Base-by-base conservation (phyloP, 1,140 invertebrate species). In the Leptopilina boulardi region DNA sequence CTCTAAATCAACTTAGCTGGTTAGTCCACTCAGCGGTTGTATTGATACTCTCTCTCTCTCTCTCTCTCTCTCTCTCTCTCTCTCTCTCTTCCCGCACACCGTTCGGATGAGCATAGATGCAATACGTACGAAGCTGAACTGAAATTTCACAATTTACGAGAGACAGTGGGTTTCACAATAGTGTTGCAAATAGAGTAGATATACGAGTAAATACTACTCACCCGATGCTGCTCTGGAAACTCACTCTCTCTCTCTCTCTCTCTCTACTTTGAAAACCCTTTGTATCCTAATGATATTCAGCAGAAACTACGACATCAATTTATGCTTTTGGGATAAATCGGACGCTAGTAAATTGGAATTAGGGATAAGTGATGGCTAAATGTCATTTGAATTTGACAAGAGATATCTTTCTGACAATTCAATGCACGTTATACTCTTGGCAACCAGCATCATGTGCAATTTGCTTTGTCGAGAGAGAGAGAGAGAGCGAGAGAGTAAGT, bases 331-430 rank as follows among this genome's bases (percentile, higher is more conserved):
- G 21, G 59, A 66, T 66, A 66, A 66, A 66, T 66, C 59, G 59
- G 59, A 66, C 26, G n/a, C 59, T 26, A 30, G 59, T 66, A 66
- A 66, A 66, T 66, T 66, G 59, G 26, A 66, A 66, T 66, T 66
- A 66, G 59, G 59, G 59, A 38, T 66, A 66, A 66, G 21, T 23
- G 59, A 66, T 66, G 59, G 59, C 59, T 66, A 30, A 66, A 66
- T 66, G 59, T 66, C 59, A 66, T 66, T 66, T 66, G 26, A 66
- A 66, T 26, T 66, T 66, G 59, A 66, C 59, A 66, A 30, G 59
- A 66, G 59, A 66, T 66, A 66, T 66, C 59, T 66, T 66, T 66
- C 59, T 66, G 59, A 66, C 59, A 66, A 66, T 66, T 66, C 59
- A 66, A 66, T 34, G 59, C 26, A 66, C 26, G 26, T 15, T 30